Conservation (phyloP, 2,888 invertebrate genomes). For the Desoria tigrina region DNA sequence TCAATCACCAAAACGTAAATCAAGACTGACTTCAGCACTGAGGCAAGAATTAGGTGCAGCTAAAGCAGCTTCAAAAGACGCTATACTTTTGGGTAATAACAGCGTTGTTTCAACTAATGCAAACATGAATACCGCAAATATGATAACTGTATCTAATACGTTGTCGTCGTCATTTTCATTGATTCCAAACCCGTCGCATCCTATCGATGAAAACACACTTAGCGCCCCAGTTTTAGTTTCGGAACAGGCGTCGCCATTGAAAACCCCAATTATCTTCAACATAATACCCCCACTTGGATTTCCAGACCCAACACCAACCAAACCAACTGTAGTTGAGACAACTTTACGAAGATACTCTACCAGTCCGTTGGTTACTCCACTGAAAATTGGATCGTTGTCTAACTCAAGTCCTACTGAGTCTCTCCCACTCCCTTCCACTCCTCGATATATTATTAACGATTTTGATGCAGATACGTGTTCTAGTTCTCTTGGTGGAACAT, state of each 20-base stretch:
- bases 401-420: constrained; percentile 9
- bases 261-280: constrained; percentile 20
- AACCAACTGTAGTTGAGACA: constrained; percentile 18
- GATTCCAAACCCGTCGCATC: no score
- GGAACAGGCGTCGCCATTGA: not conserved
- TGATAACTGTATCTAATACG: no score
- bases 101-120: no score
- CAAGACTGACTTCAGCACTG: no score
- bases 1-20: no score
- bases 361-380: constrained; percentile 28
- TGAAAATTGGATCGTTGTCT: constrained; percentile 24
- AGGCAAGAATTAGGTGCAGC: constrained; percentile 21
- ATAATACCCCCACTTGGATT: constrained; percentile 36
- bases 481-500: constrained; percentile 10
- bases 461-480: constrained; percentile 30
- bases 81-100: constrained; percentile 17
- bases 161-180: no score
- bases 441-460: constrained; percentile 25
- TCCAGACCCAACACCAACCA: constrained; percentile 43
- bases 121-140: no score
- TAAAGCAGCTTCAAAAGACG: constrained; percentile 21
- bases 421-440: constrained; percentile 30
- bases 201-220: no score
- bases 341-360: constrained; percentile 19
- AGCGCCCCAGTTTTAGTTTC: not conserved